Evolutionary conservation across 92 coral and sea anemone species (phyloP), one percentile per base, ranked within the genome.

Genomic region (Chrysogorgia sp.): DNA sequence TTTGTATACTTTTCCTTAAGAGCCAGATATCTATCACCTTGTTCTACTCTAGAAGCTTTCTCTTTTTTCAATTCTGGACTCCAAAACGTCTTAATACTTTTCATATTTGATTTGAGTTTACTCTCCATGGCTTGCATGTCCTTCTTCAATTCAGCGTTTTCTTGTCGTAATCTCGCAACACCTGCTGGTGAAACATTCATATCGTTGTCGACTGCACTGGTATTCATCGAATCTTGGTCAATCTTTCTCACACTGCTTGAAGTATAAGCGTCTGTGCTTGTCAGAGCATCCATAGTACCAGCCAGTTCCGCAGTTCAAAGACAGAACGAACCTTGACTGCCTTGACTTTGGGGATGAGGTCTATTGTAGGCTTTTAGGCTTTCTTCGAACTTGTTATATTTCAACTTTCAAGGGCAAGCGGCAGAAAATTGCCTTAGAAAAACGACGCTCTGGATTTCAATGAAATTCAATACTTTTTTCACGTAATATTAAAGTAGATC

Each of bases 11-110:
- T 96, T 58, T 96, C 99, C 70, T 85, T 90, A 61, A 96, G 81
- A 34, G 83, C 84, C 23, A 86, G 85, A 58, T 57, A 90, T 67
- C 87, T 92, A 56, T 96, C 96, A 17, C 86, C 93, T 33, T 96
- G 96, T 23, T 87, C 85, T 48, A 92, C 92, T 21, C 97, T 87
- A 17, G 99, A 97, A 12, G 97, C 96, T 58, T 97, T 84, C 75
- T 96, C 99, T 86, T 96, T 96, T 76, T 96, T 96, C 81, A 96
- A 53, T 63, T 96, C 99, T 0, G 99, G 99, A 63, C 99, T 96
- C 99, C 99, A 96, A 77, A 96, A 96, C 81, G 88, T 89, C 60
- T 96, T 96, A 28, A 96, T 96, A 28, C 99, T 96, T 58, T 96
- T 87, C 99, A 96, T 96, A 69, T 96, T 96, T 8, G 99, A 96